phyloP scores from a whole-genome alignment of 2,888 invertebrate species.

The Stictocephala bisonia region DNA sequence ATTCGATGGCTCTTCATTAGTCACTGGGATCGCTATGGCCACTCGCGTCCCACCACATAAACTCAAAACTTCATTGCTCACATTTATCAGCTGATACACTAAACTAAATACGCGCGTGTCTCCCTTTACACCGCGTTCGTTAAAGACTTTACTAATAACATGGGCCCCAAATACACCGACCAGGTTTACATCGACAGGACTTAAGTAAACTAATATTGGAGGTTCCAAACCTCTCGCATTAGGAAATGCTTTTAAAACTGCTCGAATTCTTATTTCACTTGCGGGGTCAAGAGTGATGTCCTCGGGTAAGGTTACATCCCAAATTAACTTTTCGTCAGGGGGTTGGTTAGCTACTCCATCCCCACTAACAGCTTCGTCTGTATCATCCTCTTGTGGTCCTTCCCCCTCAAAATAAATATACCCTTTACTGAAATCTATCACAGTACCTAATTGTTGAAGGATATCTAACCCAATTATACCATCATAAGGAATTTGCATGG shows the following conservation, averaged over 20 bases:
- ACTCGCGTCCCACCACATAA: slow-evolving; percentile 2
- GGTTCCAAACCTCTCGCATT: neutral
- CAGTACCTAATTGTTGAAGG: neutral
- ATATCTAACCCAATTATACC: slow-evolving; percentile 1
- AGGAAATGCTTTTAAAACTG: slow-evolving; percentile 1
- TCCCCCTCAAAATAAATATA: neutral
- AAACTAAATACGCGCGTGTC: neutral
- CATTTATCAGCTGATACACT: neutral
- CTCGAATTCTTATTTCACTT: neutral
- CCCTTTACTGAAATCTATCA: neutral
- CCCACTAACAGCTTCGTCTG: neutral
- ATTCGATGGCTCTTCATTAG: neutral
- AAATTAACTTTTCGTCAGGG: neutral
- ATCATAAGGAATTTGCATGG: neutral
- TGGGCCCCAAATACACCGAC: neutral
- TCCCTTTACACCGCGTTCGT: neutral
- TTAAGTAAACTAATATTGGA: neutral
- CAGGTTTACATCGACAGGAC: neutral
- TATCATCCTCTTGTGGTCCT: neutral
- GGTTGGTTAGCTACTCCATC: slow-evolving; percentile 13
- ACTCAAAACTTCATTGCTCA: neutral
- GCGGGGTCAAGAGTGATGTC: neutral
- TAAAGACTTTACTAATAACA: slow-evolving; percentile 12
- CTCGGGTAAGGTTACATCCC: neutral
- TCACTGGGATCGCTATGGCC: slow-evolving; percentile 17